These are phyloP conservation scores for Cydia splendana DNA, from an alignment of 1,140 invertebrate genomes.

Conservation along the genomic window DNA sequence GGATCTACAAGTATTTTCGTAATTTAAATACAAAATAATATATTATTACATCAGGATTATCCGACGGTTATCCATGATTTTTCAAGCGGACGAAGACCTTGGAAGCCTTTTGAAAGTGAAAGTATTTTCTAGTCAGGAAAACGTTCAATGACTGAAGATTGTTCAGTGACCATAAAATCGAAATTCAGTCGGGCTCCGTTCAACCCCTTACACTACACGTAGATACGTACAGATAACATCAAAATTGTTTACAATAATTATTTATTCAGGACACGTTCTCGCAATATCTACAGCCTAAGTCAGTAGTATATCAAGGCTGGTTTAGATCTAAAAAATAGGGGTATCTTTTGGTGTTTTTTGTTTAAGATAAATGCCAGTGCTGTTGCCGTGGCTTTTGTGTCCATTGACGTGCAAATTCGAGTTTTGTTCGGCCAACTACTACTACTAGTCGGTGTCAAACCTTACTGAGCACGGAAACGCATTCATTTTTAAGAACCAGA, in stretches of 20 bases:
- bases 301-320: constrained; percentile 11
- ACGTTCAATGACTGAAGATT: constrained; percentile 34
- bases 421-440: not conserved
- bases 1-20: not conserved
- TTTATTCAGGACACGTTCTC: constrained; percentile 22
- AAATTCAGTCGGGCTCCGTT: constrained; percentile 33
- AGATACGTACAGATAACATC: constrained; percentile 29
- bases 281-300: constrained; percentile 16
- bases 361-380: not conserved
- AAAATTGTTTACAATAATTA: constrained; percentile 33
- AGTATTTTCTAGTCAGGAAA: constrained; percentile 33
- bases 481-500: not conserved
- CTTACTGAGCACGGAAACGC: not conserved
- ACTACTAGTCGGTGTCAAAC: not conserved
- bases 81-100: constrained; percentile 5
- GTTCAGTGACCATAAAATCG: constrained; percentile 37
- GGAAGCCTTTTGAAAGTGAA: constrained; percentile 31
- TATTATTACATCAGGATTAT: not conserved
- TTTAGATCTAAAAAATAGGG: constrained; percentile 16
- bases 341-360: not conserved
- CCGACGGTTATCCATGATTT: constrained; percentile 20
- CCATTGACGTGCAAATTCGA: not conserved
- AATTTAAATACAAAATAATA: not conserved
- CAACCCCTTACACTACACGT: constrained; percentile 31
- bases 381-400: not conserved